Percentiles rank a stretch among this genome's conserved stretches.
Conservation (phyloP, 2,797 vertebrate species). For the Aphelocoma californica region DNA sequence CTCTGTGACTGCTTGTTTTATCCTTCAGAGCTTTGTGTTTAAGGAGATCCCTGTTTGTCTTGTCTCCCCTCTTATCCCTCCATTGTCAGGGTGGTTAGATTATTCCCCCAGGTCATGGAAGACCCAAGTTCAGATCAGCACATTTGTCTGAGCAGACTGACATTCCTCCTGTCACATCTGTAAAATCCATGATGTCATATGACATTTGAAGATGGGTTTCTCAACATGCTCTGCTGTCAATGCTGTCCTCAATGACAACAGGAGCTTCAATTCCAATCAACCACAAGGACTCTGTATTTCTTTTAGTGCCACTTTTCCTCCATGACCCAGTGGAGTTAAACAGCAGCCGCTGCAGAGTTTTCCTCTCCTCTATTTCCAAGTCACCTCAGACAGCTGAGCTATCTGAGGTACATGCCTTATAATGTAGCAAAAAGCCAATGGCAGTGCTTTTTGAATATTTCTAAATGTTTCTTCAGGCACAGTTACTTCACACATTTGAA, state of each 20-base stretch:
- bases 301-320: neutral
- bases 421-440: constrained; percentile 7
- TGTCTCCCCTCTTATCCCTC: neutral
- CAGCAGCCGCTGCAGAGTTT: neutral
- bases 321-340: neutral
- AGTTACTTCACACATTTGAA: constrained; percentile 54
- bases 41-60: neutral
- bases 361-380: neutral
- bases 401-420: neutral
- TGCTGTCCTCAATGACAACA: neutral
- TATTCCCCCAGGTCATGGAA: neutral
- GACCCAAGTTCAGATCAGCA: neutral
- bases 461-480: constrained; percentile 44
- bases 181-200: neutral
- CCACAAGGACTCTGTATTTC: neutral
- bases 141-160: neutral
- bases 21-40: neutral
- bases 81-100: neutral
- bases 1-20: neutral
- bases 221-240: neutral
- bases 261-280: neutral
- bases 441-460: neutral
- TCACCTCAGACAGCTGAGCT: neutral
- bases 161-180: neutral
- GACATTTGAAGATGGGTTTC: neutral